These are phyloP conservation scores for Xiphophorus hellerii DNA, from an alignment of 2,113 vertebrate species.

Conservation along the genomic window DNA sequence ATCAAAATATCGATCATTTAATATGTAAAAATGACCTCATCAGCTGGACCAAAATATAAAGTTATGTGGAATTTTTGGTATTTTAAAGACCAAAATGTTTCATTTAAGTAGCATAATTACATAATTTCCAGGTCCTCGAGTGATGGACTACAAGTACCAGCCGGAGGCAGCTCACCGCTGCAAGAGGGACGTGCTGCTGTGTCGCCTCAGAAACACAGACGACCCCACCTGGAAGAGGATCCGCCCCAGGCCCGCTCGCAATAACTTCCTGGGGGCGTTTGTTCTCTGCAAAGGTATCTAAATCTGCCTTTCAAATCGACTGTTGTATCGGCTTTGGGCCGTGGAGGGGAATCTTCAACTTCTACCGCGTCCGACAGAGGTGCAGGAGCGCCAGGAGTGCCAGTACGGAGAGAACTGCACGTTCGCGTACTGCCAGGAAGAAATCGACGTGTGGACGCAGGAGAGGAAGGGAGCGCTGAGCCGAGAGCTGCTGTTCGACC, in stretches of 20 bases:
- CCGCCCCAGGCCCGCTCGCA: slow-evolving; percentile 92
- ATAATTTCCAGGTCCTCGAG: slow-evolving; percentile 83
- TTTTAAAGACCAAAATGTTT: no score
- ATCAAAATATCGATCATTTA: no score
- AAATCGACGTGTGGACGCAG: slow-evolving; percentile 98
- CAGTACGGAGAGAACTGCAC: slow-evolving; percentile 99
- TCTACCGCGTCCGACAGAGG: slow-evolving; percentile 82
- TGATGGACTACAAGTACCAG: slow-evolving; percentile 94
- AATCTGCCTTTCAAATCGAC: background rate
- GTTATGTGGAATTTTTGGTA: no score
- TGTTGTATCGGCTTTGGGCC: background rate
- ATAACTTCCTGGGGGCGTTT: slow-evolving; percentile 96
- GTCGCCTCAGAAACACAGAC: slow-evolving; percentile 86
- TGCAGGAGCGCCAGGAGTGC: slow-evolving; percentile 98
- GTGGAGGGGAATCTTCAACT: background rate
- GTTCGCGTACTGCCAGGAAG: slow-evolving; percentile 98
- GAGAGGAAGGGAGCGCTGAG: slow-evolving; percentile 97
- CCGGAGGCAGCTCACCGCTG: slow-evolving; percentile 96
- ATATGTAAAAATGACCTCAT: no score
- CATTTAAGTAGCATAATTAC: no score
- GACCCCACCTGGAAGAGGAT: slow-evolving; percentile 95
- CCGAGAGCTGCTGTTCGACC: slow-evolving; percentile 96
- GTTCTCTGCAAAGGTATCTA: slow-evolving; percentile 95
- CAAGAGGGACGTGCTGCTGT: slow-evolving; percentile 91
- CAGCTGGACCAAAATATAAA: no score